Conservation (phyloP, 2,113 vertebrate species). For the Parotia lawesii region DNA sequence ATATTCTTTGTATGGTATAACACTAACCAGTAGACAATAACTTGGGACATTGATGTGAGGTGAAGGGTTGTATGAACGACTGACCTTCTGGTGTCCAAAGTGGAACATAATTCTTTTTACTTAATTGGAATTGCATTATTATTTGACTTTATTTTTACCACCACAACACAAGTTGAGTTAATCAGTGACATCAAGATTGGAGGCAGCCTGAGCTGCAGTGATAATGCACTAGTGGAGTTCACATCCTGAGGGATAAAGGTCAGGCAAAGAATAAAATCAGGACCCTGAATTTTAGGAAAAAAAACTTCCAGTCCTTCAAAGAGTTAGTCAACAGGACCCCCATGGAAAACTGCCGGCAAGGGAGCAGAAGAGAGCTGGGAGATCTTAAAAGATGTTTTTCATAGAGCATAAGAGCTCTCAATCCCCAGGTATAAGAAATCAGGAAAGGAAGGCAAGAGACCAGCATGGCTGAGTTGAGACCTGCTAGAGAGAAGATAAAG, state of each 20-base stretch:
- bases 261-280: neutral
- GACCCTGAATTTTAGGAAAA: neutral
- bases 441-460: neutral
- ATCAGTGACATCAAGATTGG: neutral
- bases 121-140: neutral
- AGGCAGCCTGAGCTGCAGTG: neutral
- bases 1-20: neutral
- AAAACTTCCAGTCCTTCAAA: neutral
- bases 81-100: neutral
- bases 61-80: neutral
- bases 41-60: neutral
- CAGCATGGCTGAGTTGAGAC: neutral
- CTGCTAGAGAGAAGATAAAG: neutral
- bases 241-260: neutral
- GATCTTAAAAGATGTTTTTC: neutral
- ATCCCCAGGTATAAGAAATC: neutral
- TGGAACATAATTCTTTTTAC: neutral
- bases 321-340: neutral
- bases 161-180: neutral
- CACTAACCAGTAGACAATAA: neutral
- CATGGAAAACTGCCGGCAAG: neutral
- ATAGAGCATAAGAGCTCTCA: neutral
- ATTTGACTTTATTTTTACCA: neutral
- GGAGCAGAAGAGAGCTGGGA: neutral
- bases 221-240: neutral